Percentiles rank a stretch among this genome's conserved stretches.
Evolutionary conservation across 1,140 invertebrate genomes (phyloP).

Genomic region (Penaeus indicus): DNA sequence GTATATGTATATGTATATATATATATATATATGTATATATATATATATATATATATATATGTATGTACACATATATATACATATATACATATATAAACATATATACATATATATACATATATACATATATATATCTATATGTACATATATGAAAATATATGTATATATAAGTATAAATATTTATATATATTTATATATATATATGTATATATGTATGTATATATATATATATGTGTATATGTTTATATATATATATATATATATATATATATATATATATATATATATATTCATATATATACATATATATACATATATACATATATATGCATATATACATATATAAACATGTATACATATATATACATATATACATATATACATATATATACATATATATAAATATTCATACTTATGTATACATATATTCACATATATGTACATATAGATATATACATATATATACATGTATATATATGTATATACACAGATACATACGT

Average conservation of each 20-base stretch:
- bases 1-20: too few relatives aligned
- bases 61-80: too few relatives aligned
- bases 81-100: too few relatives aligned
- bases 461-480: constrained; percentile 2
- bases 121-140: not conserved
- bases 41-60: too few relatives aligned
- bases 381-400: constrained; percentile 11
- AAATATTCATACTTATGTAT: too few relatives aligned
- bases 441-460: not conserved
- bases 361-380: not conserved
- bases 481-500: too few relatives aligned
- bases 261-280: constrained; percentile 18
- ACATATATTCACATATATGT: not conserved
- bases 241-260: constrained; percentile 18
- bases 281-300: constrained; percentile 14
- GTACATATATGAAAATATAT: too few relatives aligned
- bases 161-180: constrained; percentile 5
- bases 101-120: not conserved
- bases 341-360: constrained; percentile 10
- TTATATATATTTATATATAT: constrained; percentile 10
- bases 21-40: too few relatives aligned
- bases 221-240: not conserved
- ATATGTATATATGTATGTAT: not conserved
- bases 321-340: not conserved
- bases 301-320: not conserved